These are phyloP conservation scores for Antheraea pernyi DNA, from an alignment of 1,140 invertebrate species.

Conservation along the genomic window DNA sequence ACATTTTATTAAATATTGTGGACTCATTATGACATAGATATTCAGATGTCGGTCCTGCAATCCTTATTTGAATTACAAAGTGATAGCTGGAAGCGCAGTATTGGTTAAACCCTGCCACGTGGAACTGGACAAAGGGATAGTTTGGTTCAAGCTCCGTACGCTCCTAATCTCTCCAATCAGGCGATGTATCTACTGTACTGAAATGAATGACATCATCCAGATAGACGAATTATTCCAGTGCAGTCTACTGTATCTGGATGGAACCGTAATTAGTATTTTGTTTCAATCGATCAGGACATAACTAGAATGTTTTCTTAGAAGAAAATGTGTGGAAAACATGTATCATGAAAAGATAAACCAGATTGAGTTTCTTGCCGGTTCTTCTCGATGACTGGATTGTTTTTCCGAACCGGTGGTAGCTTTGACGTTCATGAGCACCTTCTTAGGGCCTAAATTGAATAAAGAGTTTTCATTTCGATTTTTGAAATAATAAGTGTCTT, in stretches of 20 bases:
- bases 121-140: constrained; percentile 7
- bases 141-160: constrained; percentile 2
- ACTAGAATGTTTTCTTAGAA: too few species aligned
- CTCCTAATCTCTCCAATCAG: constrained; percentile 21
- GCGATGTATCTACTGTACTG: constrained; percentile 14
- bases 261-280: background rate
- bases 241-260: background rate
- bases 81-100: background rate
- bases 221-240: background rate
- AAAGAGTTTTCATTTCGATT: too few species aligned
- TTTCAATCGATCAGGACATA: too few species aligned
- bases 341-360: too few species aligned
- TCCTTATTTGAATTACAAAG: constrained; percentile 1
- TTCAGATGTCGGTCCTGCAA: background rate
- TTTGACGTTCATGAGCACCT: too few species aligned
- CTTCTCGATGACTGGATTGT: too few species aligned
- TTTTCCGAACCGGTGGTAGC: too few species aligned
- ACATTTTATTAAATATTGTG: too few species aligned
- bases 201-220: constrained; percentile 14
- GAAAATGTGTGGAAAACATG: too few species aligned
- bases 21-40: background rate
- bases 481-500: too few species aligned
- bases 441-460: too few species aligned
- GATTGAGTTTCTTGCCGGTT: too few species aligned
- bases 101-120: constrained; percentile 4